Evolutionary conservation across 2,797 vertebrate genomes (phyloP), one percentile per base, ranked within the genome.

Genomic region (Coregonus ussuriensis): DNA sequence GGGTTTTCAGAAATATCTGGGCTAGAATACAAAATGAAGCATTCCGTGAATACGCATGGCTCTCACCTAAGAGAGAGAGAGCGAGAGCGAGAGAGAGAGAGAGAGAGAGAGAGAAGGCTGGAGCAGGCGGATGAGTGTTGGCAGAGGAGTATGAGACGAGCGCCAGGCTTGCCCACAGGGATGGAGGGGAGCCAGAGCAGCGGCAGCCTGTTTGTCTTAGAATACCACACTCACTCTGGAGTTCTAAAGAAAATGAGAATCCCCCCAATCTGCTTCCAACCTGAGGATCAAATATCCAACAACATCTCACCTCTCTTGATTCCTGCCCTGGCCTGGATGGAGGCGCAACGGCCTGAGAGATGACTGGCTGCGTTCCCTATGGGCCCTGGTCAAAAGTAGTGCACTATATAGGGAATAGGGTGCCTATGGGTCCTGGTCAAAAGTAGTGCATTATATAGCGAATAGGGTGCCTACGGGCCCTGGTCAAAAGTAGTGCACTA

Each of bases 201-300:
- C 1, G 9, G 59, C 2, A 63, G 59, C 79, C 65, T 91, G 87
- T 92, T 91, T 88, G 80, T 86, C 84, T 90, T 91, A 91, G 91
- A 89, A 74, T 79, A 67, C 74, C 37, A 6, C 65, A 76, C 73
- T 6, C 0, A 62, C 78, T 65, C 72, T 18, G 14, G 37, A 81
- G 82, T 65, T 63, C 59, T 25, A 51, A 74, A 81, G 83, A 79
- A 84, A 78, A 85, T 21, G 77, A 85, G 74, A 81, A 88, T 16
- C 68, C 74, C 81, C 78, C 73, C 21, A 25, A 25, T 16, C 74
- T 71, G 71, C 84, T 82, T 88, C 82, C 84, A 89, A 77, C 76
- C 1, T 1, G 71, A 81, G 80, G 79, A 91, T 88, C 71, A 74
- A 82, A 83, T 83, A 83, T 88, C 80, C 81, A 86, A 85, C 88